phyloP scores from a whole-genome alignment of 2,797 vertebrate genomes.

The Knipowitschia caucasica region DNA sequence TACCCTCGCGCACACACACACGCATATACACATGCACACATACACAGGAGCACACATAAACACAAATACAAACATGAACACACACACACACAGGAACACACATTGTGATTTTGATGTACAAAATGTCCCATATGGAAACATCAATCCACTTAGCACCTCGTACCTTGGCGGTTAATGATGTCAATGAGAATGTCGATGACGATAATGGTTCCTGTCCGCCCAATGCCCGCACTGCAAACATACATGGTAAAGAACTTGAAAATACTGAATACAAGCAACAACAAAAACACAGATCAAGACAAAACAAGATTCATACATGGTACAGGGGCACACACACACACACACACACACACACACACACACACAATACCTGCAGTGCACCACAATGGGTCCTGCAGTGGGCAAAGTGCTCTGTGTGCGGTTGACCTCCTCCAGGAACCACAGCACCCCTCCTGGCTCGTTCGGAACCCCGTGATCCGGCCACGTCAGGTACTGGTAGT shows the following conservation, averaged over 20 bases:
- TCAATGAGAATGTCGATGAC: conserved; percentile 86
- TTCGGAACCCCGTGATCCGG: conserved; percentile 88
- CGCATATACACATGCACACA: too few relatives aligned
- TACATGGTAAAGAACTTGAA: conserved; percentile 8
- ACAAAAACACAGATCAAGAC: too few relatives aligned
- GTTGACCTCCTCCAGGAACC: conserved; percentile 87
- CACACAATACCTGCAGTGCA: conserved; percentile 87
- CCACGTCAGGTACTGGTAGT: conserved; percentile 90
- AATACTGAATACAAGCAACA: not conserved
- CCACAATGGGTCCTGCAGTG: conserved; percentile 81
- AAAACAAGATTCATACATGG: too few relatives aligned
- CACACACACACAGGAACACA: too few relatives aligned
- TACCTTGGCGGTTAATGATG: conserved; percentile 83
- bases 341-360: too few relatives aligned
- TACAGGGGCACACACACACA: too few relatives aligned
- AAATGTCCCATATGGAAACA: not conserved
- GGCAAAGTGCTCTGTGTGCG: conserved; percentile 76
- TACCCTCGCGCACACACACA: too few relatives aligned
- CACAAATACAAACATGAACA: too few relatives aligned
- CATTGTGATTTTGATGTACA: not conserved
- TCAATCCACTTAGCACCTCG: not conserved
- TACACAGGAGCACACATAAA: too few relatives aligned
- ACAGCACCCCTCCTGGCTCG: conserved; percentile 83
- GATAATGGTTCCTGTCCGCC: conserved; percentile 85
- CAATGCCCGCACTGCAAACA: conserved; percentile 79